Evolutionary conservation across 2,113 vertebrate species (phyloP).

Genomic region (Recurvirostra avosetta): DNA sequence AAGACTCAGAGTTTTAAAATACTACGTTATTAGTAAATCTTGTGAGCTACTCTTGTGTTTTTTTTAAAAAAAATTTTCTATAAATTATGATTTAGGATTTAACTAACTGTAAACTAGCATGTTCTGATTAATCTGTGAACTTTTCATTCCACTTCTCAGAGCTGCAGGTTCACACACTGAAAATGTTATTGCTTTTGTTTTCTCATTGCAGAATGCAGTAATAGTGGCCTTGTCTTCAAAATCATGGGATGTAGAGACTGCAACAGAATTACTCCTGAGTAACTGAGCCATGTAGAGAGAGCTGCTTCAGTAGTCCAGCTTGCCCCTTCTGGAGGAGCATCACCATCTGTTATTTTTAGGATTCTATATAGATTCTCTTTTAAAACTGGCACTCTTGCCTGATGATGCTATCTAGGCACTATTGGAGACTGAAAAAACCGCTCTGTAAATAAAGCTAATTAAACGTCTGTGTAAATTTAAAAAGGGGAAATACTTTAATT

Average conservation of each 20-base stretch:
- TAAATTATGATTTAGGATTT: neutral
- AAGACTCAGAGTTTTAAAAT: neutral
- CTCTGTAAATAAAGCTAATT: slow-evolving; percentile 98
- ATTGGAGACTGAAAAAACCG: slow-evolving; percentile 85
- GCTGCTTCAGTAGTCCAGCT: slow-evolving; percentile 76
- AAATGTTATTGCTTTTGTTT: slow-evolving; percentile 24
- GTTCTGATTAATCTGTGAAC: neutral
- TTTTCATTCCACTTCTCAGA: neutral
- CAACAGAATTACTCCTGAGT: slow-evolving; percentile 97
- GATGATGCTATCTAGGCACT: slow-evolving; percentile 81
- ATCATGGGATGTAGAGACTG: slow-evolving; percentile 98
- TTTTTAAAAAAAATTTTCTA: neutral
- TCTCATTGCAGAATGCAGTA: slow-evolving; percentile 90
- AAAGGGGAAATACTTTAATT: slow-evolving; percentile 88
- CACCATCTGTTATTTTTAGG: slow-evolving; percentile 85
- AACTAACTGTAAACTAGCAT: neutral
- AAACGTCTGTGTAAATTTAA: slow-evolving; percentile 95
- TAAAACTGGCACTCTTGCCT: slow-evolving; percentile 81
- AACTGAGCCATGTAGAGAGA: slow-evolving; percentile 83
- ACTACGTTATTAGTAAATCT: neutral
- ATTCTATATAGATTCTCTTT: slow-evolving; percentile 88
- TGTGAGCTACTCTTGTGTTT: neutral
- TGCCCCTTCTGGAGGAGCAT: slow-evolving; percentile 79
- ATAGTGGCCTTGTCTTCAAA: slow-evolving; percentile 99
- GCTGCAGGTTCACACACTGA: neutral